Conservation (phyloP, 2,113 vertebrate species). For the Siniperca chuatsi region DNA sequence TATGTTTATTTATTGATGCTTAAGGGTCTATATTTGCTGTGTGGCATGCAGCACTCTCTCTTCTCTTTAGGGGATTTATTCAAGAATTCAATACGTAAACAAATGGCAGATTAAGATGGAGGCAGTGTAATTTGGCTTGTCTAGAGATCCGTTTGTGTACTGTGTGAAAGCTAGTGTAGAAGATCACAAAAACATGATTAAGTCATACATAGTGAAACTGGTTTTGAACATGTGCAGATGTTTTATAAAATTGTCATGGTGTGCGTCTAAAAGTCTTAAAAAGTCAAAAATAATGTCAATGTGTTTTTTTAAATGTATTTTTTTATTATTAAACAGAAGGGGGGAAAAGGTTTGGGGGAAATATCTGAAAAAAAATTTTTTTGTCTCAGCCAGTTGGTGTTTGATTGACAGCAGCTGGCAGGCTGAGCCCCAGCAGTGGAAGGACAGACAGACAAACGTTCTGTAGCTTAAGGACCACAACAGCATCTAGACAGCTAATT, state of each 20-base stretch:
- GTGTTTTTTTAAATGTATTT: background rate
- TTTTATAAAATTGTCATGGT: background rate
- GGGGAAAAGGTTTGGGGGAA: background rate
- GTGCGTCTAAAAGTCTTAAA: too few species aligned
- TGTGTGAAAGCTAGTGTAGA: background rate
- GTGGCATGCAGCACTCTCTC: background rate
- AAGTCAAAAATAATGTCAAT: too few species aligned
- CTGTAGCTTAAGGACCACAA: background rate
- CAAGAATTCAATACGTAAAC: slow-evolving; percentile 10
- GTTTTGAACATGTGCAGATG: background rate
- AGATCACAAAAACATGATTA: background rate
- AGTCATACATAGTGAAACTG: background rate
- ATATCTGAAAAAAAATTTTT: background rate
- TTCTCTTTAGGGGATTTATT: slow-evolving; percentile 1
- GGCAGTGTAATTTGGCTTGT: background rate
- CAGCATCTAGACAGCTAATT: too few species aligned
- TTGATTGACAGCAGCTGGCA: background rate
- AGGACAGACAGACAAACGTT: background rate
- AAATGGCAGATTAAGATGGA: slow-evolving; percentile 23
- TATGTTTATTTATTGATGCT: background rate
- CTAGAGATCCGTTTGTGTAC: background rate
- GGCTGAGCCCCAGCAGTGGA: background rate
- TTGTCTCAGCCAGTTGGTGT: background rate
- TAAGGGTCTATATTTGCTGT: background rate
- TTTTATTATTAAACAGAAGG: background rate